A percentile compares a stretch with the other conserved stretches of the same genome.
Evolutionary conservation across 2,797 vertebrate species (phyloP).

Genomic region (Trematomus bernacchii): DNA sequence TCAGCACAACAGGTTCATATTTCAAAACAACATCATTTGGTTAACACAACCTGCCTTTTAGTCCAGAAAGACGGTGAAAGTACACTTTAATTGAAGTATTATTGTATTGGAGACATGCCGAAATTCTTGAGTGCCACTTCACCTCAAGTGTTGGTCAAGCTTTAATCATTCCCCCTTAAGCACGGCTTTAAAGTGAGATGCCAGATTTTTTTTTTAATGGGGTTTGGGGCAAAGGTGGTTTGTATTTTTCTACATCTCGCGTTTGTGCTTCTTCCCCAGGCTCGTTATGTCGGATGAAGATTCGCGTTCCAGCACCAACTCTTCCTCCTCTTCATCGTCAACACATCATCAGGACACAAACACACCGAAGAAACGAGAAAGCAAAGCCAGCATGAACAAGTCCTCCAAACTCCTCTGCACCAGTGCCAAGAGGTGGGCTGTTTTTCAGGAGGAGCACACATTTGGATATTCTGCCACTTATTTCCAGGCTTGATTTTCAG

Average conservation of each 20-base stretch:
- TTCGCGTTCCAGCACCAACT: constrained; percentile 97
- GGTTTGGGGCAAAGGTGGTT: not conserved
- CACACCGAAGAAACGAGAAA: constrained; percentile 89
- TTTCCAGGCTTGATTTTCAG: not conserved
- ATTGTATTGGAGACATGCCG: not conserved
- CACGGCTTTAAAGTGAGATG: not conserved
- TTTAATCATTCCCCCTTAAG: not conserved
- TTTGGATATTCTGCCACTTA: not conserved
- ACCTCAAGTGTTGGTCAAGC: not conserved
- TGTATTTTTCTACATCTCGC: not conserved
- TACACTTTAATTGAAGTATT: not conserved
- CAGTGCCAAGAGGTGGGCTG: constrained; percentile 93
- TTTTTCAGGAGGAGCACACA: not conserved
- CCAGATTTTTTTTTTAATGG: not conserved
- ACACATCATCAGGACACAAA: constrained; percentile 86
- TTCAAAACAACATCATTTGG: not conserved
- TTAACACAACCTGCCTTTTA: not conserved
- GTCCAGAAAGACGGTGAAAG: not conserved
- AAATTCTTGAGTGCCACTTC: not conserved
- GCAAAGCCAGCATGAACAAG: constrained; percentile 98
- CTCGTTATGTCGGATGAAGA: constrained; percentile 98
- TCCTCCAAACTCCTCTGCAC: constrained; percentile 97
- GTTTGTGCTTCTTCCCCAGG: constrained; percentile 42
- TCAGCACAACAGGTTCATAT: not conserved
- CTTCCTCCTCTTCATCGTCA: constrained; percentile 94